A percentile compares a stretch with the other conserved stretches of the same genome.
Conservation (phyloP, 2,113 vertebrate genomes). For the Upupa epops region DNA sequence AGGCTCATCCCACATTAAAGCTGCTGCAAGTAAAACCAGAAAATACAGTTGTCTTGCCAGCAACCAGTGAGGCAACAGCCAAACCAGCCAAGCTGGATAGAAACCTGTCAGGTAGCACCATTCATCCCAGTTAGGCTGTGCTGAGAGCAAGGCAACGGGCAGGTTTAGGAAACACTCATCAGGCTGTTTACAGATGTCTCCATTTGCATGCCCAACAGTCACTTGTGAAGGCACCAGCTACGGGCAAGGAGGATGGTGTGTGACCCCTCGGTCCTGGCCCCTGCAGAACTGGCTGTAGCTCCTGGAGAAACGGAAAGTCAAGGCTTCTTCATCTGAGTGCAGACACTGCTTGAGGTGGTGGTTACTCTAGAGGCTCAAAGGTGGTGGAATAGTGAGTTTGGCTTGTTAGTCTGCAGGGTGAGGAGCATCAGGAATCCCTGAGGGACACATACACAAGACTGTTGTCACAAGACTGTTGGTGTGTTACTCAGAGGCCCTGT, state of each 20-base stretch:
- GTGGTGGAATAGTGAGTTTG: neutral
- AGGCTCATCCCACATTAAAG: constrained; percentile 35
- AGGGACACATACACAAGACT: neutral
- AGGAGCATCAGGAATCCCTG: neutral
- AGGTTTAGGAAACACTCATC: neutral
- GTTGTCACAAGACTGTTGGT: neutral
- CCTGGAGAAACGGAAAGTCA: rapidly evolving
- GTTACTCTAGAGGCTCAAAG: neutral
- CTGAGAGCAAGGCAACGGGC: neutral
- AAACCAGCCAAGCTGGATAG: constrained; percentile 44
- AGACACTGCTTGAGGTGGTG: neutral
- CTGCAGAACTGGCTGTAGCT: neutral
- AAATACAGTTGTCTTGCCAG: constrained; percentile 8
- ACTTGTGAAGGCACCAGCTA: neutral
- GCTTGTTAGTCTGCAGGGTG: neutral
- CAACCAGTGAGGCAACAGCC: neutral
- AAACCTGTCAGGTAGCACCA: constrained; percentile 26
- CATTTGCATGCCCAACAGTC: neutral
- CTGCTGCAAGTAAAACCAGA: constrained; percentile 40
- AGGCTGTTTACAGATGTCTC: neutral
- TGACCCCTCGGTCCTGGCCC: neutral
- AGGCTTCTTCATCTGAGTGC: neutral
- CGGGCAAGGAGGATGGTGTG: neutral
- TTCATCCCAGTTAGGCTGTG: neutral
- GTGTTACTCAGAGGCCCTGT: neutral